Conservation (phyloP, 2,888 invertebrate genomes). For the Syritta pipiens region DNA sequence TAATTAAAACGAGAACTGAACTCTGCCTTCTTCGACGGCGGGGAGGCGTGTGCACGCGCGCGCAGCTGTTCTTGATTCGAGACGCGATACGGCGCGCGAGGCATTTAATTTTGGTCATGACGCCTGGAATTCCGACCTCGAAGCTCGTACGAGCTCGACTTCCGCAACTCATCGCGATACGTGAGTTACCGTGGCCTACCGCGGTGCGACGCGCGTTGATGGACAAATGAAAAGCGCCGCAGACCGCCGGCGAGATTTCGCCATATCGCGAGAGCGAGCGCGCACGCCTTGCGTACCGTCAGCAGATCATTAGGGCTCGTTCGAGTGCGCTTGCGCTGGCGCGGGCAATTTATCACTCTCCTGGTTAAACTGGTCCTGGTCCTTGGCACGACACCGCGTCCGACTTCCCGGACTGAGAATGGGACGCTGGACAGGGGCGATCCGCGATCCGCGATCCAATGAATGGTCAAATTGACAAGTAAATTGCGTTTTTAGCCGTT, state of each 20-base stretch:
- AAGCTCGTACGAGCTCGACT: too few species aligned
- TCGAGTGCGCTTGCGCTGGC: constrained; percentile 60
- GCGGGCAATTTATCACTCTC: constrained; percentile 64
- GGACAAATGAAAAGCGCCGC: constrained; percentile 57
- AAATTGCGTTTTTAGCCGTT: constrained; percentile 53
- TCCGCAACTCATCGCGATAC: constrained; percentile 7
- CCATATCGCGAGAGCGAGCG: constrained; percentile 30
- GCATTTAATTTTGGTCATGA: too few species aligned
- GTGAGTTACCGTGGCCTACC: constrained; percentile 46
- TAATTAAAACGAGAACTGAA: constrained; percentile 38
- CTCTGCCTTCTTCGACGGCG: too few species aligned
- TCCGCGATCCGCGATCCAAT: constrained; percentile 45
- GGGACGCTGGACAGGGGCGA: constrained; percentile 2
- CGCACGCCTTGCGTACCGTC: constrained; percentile 39
- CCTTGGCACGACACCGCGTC: constrained; percentile 38
- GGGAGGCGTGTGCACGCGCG: too few species aligned
- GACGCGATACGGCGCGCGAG: too few species aligned
- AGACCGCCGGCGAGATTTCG: constrained; percentile 32
- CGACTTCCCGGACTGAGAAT: constrained; percentile 16
- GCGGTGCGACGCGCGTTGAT: constrained; percentile 36
- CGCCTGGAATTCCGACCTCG: too few species aligned
- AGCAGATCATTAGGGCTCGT: constrained; percentile 68
- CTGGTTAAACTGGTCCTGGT: constrained; percentile 57
- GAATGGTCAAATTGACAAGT: constrained; percentile 59
- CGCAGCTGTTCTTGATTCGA: too few species aligned